Conservation (phyloP, 1,140 invertebrate species). For the Medauroidea extradentata region DNA sequence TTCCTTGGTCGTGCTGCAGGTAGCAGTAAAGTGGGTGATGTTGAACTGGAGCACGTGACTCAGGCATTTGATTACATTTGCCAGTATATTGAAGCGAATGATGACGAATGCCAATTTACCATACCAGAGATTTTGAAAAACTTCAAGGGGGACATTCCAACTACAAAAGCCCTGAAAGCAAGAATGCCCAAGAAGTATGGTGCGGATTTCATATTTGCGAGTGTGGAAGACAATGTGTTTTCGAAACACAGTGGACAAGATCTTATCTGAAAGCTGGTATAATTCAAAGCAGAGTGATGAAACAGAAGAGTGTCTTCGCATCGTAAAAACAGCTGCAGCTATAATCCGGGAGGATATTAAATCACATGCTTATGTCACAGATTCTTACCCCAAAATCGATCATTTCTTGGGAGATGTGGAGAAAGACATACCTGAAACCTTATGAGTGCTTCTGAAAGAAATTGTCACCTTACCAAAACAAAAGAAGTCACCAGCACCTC, state of each 20-base stretch:
- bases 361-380: slow-evolving; percentile 27
- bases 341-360: slow-evolving; percentile 38
- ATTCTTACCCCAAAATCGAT: slow-evolving; percentile 29
- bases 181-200: background rate
- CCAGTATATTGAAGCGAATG: background rate
- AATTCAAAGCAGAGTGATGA: slow-evolving; percentile 9
- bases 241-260: slow-evolving; percentile 21
- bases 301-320: slow-evolving; percentile 21
- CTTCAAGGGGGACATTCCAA: background rate
- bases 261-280: slow-evolving; percentile 24
- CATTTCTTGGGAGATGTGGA: background rate
- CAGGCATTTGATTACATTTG: background rate
- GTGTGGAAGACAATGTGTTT: slow-evolving; percentile 23
- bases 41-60: slow-evolving; percentile 8
- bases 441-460: background rate
- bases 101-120: slow-evolving; percentile 2
- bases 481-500: background rate
- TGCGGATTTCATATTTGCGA: background rate
- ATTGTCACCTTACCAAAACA: background rate
- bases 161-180: background rate
- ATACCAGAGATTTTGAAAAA: background rate
- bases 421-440: background rate
- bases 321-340: slow-evolving; percentile 32
- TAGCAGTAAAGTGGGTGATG: no score
- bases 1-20: slow-evolving; percentile 29